A percentile compares a stretch with the other conserved stretches of the same genome.
These are phyloP conservation scores for Muntiacus muntjak DNA, from an alignment of 2,113 vertebrate species.

Conservation along the genomic window DNA sequence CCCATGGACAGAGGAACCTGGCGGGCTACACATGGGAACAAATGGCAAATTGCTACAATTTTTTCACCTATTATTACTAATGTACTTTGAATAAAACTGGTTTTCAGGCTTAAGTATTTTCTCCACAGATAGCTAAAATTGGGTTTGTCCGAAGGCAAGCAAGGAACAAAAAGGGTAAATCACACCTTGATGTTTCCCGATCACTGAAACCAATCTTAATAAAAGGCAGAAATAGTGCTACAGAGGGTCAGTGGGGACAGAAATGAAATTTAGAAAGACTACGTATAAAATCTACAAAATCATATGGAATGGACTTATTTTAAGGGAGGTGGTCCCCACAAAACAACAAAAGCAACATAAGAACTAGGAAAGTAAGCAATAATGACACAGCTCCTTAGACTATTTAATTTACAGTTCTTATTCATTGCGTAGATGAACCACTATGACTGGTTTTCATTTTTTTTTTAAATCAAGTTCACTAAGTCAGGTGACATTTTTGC, in stretches of 20 bases:
- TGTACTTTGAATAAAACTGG: not conserved
- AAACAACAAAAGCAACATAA: not conserved
- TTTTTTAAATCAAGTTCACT: not conserved
- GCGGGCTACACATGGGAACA: not conserved
- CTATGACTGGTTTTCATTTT: not conserved
- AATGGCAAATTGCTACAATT: not conserved
- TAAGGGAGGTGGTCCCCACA: not conserved
- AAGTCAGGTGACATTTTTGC: not conserved
- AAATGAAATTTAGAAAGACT: not conserved
- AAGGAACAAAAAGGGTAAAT: slow-evolving; percentile 8
- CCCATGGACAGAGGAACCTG: not conserved
- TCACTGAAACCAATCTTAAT: not conserved
- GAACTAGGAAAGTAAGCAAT: not conserved
- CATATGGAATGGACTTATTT: not conserved
- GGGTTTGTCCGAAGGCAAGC: not conserved
- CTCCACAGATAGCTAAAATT: not conserved
- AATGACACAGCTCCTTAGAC: not conserved
- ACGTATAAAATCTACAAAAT: not conserved
- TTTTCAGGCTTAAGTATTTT: not conserved
- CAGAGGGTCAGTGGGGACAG: not conserved
- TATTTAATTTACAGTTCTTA: not conserved
- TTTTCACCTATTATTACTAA: slow-evolving; percentile 4
- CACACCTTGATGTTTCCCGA: not conserved
- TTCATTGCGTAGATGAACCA: not conserved
- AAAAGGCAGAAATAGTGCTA: not conserved